Base-by-base conservation (phyloP, 35 echinoderm and acorn worm genomes). In the Amphiura filiformis region DNA sequence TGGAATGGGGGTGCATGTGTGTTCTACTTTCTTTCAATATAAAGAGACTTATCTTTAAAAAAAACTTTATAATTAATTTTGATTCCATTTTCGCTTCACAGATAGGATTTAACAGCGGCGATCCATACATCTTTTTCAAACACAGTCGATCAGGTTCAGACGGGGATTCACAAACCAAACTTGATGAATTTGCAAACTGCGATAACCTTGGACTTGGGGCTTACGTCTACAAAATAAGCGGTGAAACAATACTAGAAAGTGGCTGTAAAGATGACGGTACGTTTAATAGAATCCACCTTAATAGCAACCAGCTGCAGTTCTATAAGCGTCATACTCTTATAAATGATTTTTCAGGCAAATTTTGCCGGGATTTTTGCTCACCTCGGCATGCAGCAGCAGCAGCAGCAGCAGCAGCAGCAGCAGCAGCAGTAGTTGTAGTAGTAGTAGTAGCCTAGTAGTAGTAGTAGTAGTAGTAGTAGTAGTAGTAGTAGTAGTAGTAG, bases 401-500 rank as follows among this genome's bases (percentile, higher is more conserved):
- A 61, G 56, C 56, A 61, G 56, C 56, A 61, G 56, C 56, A 61
- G 56, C 56, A 61, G 56, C 56, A 61, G 56, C 56, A 61, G 56
- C 56, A 61, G 56, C 56, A 61, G 56, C 56, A 61, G 56, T n/a
- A 61, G 56, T n/a, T 15, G 56, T n/a, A 61, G 56, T n/a, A 61
- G 56, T n/a, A n/a, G n/a, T n/a, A n/a, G n/a, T n/a, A n/a, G n/a
- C n/a, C n/a, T n/a, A n/a, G n/a, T n/a, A n/a, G n/a, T n/a, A n/a
- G n/a, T n/a, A n/a, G n/a, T n/a, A n/a, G n/a, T n/a, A n/a, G n/a
- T n/a, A n/a, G n/a, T n/a, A 61, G 56, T n/a, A 61, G 56, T n/a
- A 61, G 56, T n/a, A 61, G 56, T n/a, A 61, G 56, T n/a, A 61
- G 56, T n/a, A 61, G 56, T n/a, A 61, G 56, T n/a, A 61, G 56